Conservation (phyloP, 23 tunicate genomes). For the Ascidia mentula region DNA sequence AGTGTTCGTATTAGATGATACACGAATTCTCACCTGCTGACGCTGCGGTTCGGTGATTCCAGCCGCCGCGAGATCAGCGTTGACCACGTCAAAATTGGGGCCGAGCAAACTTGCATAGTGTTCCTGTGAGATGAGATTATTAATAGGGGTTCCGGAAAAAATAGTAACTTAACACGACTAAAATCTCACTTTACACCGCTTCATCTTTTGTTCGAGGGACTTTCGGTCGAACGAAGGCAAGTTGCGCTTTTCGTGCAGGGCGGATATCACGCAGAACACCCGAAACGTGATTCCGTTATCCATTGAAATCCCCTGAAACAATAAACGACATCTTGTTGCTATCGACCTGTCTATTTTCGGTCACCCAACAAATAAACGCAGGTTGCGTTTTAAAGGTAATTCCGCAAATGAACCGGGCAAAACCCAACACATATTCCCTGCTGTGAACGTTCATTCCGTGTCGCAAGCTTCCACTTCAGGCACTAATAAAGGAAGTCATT, state of each 20-base stretch:
- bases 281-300: conserved; percentile 46
- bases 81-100: conserved; percentile 43
- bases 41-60: conserved; percentile 48
- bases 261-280: conserved; percentile 78
- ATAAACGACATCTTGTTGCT: too few species aligned
- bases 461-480: background rate
- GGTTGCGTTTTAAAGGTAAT: background rate
- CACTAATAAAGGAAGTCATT: background rate
- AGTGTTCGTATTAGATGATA: too few species aligned
- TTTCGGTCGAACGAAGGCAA: background rate
- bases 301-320: conserved; percentile 45
- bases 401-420: too few species aligned
- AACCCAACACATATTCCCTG: background rate
- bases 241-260: conserved; percentile 41
- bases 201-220: conserved; percentile 45
- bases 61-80: conserved; percentile 53
- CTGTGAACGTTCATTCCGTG: background rate
- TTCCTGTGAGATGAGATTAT: conserved; percentile 26
- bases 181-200: conserved; percentile 64
- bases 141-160: background rate
- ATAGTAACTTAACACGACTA: too few species aligned
- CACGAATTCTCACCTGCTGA: conserved; percentile 50
- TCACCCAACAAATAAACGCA: background rate
- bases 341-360: background rate
- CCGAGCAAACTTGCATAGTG: conserved; percentile 60